Percentiles rank a stretch among this genome's conserved stretches.
These are phyloP conservation scores for Polymixis lichenea DNA, from an alignment of 2,888 invertebrate genomes.

Conservation along the genomic window DNA sequence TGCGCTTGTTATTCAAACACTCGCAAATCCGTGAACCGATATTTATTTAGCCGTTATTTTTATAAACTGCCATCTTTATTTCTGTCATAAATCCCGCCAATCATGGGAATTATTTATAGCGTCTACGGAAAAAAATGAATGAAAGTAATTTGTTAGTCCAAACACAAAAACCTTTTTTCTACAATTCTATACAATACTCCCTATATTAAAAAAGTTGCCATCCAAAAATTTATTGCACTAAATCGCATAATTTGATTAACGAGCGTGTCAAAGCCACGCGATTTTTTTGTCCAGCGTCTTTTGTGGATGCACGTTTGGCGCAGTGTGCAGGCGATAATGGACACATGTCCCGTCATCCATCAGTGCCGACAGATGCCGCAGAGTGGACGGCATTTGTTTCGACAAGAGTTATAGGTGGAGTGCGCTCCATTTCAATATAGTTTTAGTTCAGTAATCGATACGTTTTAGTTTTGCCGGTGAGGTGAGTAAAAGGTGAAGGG, in stretches of 20 bases:
- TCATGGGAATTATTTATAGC: slow-evolving; percentile 63
- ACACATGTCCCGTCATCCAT: slow-evolving; percentile 89
- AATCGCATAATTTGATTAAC: slow-evolving; percentile 87
- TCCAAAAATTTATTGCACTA: slow-evolving; percentile 76
- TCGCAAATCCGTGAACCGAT: slow-evolving; percentile 55
- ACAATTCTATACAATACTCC: slow-evolving; percentile 41
- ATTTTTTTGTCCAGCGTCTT: slow-evolving; percentile 74
- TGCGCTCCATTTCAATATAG: slow-evolving; percentile 75
- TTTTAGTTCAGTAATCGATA: slow-evolving; percentile 66
- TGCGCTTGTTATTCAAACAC: slow-evolving; percentile 60
- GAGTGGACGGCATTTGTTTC: slow-evolving; percentile 80
- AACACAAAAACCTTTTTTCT: slow-evolving; percentile 48
- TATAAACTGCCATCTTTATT: slow-evolving; percentile 65
- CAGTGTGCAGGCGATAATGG: slow-evolving; percentile 83
- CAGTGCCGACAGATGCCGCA: slow-evolving; percentile 83
- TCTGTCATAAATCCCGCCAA: slow-evolving; percentile 64
- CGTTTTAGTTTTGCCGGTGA: slow-evolving; percentile 51
- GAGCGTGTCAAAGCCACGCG: slow-evolving; percentile 74
- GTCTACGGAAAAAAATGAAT: slow-evolving; percentile 53
- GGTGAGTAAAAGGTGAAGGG: slow-evolving; percentile 37
- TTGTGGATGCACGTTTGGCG: slow-evolving; percentile 71
- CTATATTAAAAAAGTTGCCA: slow-evolving; percentile 69
- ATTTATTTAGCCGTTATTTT: slow-evolving; percentile 60
- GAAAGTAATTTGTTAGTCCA: slow-evolving; percentile 60
- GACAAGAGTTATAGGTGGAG: slow-evolving; percentile 76